These are phyloP conservation scores for Raja brachyura DNA, from an alignment of 2,113 vertebrate species.

Conservation along the genomic window DNA sequence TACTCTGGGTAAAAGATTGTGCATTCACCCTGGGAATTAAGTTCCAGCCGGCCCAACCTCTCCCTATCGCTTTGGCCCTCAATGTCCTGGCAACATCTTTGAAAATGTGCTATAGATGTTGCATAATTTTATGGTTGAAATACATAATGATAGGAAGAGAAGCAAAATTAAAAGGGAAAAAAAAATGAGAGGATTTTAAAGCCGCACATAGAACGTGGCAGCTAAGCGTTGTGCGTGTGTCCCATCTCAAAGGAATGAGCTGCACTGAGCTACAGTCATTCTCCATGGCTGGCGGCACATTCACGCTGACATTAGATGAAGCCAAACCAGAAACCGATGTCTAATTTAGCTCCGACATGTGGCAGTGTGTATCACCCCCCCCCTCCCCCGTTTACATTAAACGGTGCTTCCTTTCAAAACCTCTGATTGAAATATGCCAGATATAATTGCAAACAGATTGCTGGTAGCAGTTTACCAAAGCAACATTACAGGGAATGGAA, in stretches of 20 bases:
- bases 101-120: too few relatives aligned
- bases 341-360: not conserved
- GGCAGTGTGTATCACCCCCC: too few relatives aligned
- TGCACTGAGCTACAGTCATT: not conserved
- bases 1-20: too few relatives aligned
- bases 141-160: too few relatives aligned
- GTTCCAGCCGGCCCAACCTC: too few relatives aligned
- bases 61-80: too few relatives aligned
- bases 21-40: too few relatives aligned
- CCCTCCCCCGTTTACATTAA: not conserved
- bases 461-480: not conserved
- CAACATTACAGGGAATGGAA: not conserved
- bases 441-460: not conserved
- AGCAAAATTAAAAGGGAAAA: too few relatives aligned
- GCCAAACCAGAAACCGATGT: not conserved
- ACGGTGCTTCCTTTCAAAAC: not conserved
- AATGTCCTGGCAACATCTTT: too few relatives aligned
- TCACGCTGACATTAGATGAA: not conserved
- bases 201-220: not conserved
- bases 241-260: not conserved
- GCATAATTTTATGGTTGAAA: too few relatives aligned
- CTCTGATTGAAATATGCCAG: not conserved
- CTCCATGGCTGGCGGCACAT: not conserved
- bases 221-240: not conserved
- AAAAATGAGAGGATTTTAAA: too few relatives aligned